Evolutionary conservation across 2,113 vertebrate genomes (phyloP), one percentile per base, ranked within the genome.

Genomic region (Alligator mississippiensis): DNA sequence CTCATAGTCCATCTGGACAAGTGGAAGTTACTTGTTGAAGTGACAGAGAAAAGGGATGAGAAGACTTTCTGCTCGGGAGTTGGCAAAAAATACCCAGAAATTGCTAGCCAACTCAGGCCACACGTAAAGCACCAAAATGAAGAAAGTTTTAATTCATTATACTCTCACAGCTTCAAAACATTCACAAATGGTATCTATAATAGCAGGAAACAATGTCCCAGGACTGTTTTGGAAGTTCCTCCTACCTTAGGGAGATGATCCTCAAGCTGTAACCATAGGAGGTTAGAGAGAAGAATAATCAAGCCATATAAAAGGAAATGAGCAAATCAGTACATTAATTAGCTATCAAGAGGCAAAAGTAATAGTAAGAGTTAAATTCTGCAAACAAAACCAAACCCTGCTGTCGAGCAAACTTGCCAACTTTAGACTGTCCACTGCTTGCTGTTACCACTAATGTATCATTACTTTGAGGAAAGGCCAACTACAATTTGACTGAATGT

Each of bases 401-500:
- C n/a, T 38, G 60, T 61, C 16, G 27, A 62, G 5, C 24, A 61
- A 62, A 38, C 3, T 21, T 1, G 2, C 1, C 2, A 2, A 1
- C 10, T 77, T 18, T 2, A 1, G 3, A 24, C 2, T 0, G 0
- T 0, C 0, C 17, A 1, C 28, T 2, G 4, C 1, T 2, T 74
- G 16, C 34, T 5, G 12, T 4, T 0, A 80, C 59, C 30, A 25
- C 4, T 15, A 3, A 0, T 0, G 55, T 1, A 6, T 1, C n/a
- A 3, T 10, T 0, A 5, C 2, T 22, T 5, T 10, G 3, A 1
- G 2, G 24, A 6, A n/a, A 25, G 1, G 1, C 4, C 11, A 1
- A 0, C 3, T 1, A 1, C 11, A 1, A 12, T 0, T 2, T 3
- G 0, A n/a, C 4, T 2, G 1, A 2, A 11, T 11, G 2, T 58